Conservation (phyloP, 2,888 invertebrate genomes). For the Watsonalla binaria region DNA sequence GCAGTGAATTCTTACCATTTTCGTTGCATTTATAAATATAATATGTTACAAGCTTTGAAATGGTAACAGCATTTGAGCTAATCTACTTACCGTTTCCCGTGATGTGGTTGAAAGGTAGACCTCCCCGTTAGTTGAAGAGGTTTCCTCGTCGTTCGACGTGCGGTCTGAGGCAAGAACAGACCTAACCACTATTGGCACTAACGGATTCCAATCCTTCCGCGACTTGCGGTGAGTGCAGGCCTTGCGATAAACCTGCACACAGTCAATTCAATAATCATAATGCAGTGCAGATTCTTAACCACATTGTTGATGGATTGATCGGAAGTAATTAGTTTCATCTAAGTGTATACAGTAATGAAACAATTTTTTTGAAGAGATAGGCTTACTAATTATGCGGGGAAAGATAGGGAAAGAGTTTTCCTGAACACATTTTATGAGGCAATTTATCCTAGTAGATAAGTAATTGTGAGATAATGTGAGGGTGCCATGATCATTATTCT, state of each 20-base stretch:
- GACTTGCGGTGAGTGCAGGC: conserved; percentile 22
- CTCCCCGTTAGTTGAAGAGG: background rate
- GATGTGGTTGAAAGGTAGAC: conserved; percentile 1
- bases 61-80: background rate
- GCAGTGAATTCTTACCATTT: no score
- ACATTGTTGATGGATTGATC: background rate
- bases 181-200: conserved; percentile 15
- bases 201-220: conserved; percentile 30
- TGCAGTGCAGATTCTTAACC: background rate
- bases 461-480: conserved; percentile 30
- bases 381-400: no score
- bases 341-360: no score
- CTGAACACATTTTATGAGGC: background rate
- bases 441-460: conserved; percentile 13
- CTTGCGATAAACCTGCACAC: conserved; percentile 5
- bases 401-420: no score
- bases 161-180: conserved; percentile 17
- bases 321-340: no score
- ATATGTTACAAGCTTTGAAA: no score
- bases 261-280: conserved; percentile 2
- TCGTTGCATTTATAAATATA: no score
- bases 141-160: conserved; percentile 8
- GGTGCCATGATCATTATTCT: conserved; percentile 40
- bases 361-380: no score
- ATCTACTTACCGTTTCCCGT: background rate